Percentiles rank a stretch among this genome's conserved stretches.
phyloP scores from a whole-genome alignment of 2,113 vertebrate genomes.

The Pituophis catenifer region DNA sequence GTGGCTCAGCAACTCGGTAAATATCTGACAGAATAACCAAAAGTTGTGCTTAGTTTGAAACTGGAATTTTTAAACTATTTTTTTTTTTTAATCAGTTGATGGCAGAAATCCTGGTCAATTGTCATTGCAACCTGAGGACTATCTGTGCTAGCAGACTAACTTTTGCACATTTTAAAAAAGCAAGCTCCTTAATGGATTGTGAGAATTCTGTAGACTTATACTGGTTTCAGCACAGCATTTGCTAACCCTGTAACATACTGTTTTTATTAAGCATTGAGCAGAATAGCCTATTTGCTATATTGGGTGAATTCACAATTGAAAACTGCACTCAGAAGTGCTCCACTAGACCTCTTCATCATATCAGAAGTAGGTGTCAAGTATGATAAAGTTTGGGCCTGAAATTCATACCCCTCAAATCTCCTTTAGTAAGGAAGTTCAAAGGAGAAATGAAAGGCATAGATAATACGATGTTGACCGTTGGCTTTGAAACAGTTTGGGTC shows the following conservation, averaged over 20 bases:
- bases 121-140: background rate
- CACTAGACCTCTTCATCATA: background rate
- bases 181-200: background rate
- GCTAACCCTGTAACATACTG: background rate
- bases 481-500: background rate
- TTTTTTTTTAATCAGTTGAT: too few relatives aligned
- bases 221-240: background rate
- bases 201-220: background rate
- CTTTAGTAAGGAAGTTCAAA: background rate
- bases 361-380: background rate
- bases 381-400: background rate
- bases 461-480: background rate
- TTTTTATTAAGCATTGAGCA: background rate
- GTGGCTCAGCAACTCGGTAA: constrained; percentile 88
- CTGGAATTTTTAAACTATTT: constrained; percentile 73
- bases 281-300: background rate
- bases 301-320: background rate
- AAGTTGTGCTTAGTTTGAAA: constrained; percentile 88
- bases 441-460: background rate
- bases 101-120: background rate
- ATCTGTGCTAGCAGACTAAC: background rate
- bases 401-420: background rate
- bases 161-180: background rate
- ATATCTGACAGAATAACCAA: constrained; percentile 88
- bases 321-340: background rate